Percentiles rank a stretch among this genome's conserved stretches.
phyloP scores from a whole-genome alignment of 2,113 vertebrate species.

The Mohoua ochrocephala region DNA sequence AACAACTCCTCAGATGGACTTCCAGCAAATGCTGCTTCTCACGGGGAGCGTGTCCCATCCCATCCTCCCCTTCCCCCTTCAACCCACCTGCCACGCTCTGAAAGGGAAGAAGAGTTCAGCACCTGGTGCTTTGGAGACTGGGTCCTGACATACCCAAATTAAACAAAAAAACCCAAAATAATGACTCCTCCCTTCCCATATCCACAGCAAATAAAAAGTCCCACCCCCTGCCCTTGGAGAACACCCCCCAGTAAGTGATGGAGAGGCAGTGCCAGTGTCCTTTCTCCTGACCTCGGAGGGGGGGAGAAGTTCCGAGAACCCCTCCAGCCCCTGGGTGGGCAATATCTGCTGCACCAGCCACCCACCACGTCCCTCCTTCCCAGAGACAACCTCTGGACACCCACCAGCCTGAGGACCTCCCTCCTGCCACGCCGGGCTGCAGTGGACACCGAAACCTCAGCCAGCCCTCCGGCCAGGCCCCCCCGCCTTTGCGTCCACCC shows the following conservation, averaged over 20 bases:
- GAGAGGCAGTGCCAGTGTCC: background rate
- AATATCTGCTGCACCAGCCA: background rate
- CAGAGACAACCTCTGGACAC: background rate
- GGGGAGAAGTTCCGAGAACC: background rate
- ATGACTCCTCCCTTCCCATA: background rate
- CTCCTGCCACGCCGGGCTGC: background rate
- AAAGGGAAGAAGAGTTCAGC: slow-evolving; percentile 14
- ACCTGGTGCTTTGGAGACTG: background rate
- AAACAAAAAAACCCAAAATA: background rate
- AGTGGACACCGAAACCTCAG: background rate
- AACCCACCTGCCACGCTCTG: background rate
- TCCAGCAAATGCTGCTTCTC: background rate
- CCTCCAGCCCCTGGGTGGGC: background rate
- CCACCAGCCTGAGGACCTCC: background rate
- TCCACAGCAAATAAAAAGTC: slow-evolving; percentile 14
- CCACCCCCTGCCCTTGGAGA: background rate
- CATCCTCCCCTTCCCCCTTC: background rate
- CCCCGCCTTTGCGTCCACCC: background rate
- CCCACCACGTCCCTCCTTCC: background rate
- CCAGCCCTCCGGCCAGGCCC: background rate
- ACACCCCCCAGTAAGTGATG: background rate
- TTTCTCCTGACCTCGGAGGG: background rate
- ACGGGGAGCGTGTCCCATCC: background rate
- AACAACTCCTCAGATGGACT: background rate
- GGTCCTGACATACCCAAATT: background rate